Evolutionary conservation across 1,140 invertebrate genomes (phyloP).

Genomic region (Acromyrmex heyeri): DNA sequence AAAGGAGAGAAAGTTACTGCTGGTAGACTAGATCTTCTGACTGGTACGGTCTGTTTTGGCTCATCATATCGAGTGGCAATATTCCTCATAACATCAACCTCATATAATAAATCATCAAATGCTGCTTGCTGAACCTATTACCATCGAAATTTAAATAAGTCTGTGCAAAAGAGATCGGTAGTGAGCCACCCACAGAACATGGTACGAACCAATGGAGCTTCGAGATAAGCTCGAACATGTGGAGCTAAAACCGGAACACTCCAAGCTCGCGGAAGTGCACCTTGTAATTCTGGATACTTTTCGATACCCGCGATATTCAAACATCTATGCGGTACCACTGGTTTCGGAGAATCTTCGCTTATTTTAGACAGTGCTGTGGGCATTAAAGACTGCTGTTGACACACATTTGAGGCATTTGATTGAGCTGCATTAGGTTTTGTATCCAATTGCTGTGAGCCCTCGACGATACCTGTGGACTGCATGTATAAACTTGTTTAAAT

Average conservation of each 20-base stretch:
- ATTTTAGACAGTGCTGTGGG: constrained; percentile 87
- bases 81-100: constrained; percentile 94
- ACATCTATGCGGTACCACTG: constrained; percentile 83
- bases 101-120: constrained; percentile 93
- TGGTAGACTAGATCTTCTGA: constrained; percentile 81
- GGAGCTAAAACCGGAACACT: constrained; percentile 90
- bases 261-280: constrained; percentile 91
- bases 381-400: constrained; percentile 74
- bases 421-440: constrained; percentile 75
- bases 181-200: neutral
- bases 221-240: constrained; percentile 86
- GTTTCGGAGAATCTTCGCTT: constrained; percentile 87
- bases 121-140: constrained; percentile 92
- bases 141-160: neutral
- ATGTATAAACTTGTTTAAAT: constrained; percentile 31
- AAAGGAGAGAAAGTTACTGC: constrained; percentile 78
- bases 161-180: neutral
- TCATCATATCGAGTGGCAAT: constrained; percentile 87
- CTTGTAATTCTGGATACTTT: constrained; percentile 90
- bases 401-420: constrained; percentile 70
- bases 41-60: constrained; percentile 69
- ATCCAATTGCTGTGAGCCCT: constrained; percentile 71
- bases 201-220: constrained; percentile 88
- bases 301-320: constrained; percentile 90
- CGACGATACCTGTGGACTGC: constrained; percentile 78